phyloP scores from a whole-genome alignment of 2,888 invertebrate species.

The Blastobasis lacticolella region DNA sequence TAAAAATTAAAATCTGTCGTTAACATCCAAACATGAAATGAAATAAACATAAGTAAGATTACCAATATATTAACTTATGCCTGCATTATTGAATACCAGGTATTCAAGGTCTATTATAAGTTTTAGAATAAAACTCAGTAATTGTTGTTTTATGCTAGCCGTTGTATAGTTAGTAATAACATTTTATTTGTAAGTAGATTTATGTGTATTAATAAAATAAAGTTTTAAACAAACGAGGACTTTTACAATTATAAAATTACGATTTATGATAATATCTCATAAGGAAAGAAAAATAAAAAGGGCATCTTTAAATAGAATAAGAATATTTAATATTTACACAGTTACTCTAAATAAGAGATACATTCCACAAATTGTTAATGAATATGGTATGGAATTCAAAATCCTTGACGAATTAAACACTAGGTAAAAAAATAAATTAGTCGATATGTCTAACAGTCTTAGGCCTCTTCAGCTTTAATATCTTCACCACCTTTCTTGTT shows the following conservation, averaged over 20 bases:
- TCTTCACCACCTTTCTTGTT: constrained; percentile 67
- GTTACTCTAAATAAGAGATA: neutral
- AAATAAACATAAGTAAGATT: no score
- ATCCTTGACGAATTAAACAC: no score
- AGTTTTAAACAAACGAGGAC: neutral
- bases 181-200: neutral
- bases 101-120: no score
- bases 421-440: neutral
- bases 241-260: no score
- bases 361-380: neutral
- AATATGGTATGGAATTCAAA: no score
- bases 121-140: no score
- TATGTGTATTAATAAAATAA: neutral
- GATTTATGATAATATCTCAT: no score
- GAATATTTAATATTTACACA: neutral
- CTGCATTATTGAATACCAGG: no score
- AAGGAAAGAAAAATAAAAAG: neutral
- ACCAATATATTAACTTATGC: no score
- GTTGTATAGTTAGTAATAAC: neutral
- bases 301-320: neutral
- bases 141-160: no score
- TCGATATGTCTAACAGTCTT: constrained; percentile 23
- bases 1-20: no score
- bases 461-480: constrained; percentile 55
- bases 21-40: no score